Evolutionary conservation across 2,113 vertebrate species (phyloP).

Genomic region (Eonycteris spelaea): DNA sequence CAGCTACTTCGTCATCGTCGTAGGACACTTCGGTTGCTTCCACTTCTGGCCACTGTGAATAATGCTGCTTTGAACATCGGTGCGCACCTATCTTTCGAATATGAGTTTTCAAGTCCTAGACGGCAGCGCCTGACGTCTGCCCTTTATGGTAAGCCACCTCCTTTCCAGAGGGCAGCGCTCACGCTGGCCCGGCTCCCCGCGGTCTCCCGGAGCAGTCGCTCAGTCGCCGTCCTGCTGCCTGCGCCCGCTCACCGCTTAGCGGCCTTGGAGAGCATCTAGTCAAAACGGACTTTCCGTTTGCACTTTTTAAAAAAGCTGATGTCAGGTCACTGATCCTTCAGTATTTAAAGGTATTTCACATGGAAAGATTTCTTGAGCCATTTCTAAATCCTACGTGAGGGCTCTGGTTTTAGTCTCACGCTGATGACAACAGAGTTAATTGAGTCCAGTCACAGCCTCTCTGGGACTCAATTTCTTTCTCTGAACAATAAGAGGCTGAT

Average conservation of each 20-base stretch:
- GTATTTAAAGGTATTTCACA: neutral
- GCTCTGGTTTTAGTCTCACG: neutral
- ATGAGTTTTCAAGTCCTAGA: neutral
- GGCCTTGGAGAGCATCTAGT: neutral
- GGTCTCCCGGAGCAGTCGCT: neutral
- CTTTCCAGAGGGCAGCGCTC: neutral
- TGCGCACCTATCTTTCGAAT: too few species aligned
- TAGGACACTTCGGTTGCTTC: too few species aligned
- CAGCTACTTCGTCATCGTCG: too few species aligned
- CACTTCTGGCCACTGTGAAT: too few species aligned
- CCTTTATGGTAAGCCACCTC: neutral
- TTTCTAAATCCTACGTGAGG: neutral
- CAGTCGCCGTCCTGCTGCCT: neutral
- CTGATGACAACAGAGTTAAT: neutral
- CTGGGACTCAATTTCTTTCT: neutral
- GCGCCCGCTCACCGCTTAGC: neutral
- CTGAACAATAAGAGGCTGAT: neutral
- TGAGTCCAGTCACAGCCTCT: neutral
- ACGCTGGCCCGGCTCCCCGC: neutral
- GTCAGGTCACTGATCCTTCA: neutral
- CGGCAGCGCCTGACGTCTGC: neutral
- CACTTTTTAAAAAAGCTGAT: neutral
- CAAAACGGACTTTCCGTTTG: neutral
- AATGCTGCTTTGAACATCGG: too few species aligned
- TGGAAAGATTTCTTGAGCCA: neutral